phyloP scores from a whole-genome alignment of 2,113 vertebrate species.

The Paralichthys olivaceus region DNA sequence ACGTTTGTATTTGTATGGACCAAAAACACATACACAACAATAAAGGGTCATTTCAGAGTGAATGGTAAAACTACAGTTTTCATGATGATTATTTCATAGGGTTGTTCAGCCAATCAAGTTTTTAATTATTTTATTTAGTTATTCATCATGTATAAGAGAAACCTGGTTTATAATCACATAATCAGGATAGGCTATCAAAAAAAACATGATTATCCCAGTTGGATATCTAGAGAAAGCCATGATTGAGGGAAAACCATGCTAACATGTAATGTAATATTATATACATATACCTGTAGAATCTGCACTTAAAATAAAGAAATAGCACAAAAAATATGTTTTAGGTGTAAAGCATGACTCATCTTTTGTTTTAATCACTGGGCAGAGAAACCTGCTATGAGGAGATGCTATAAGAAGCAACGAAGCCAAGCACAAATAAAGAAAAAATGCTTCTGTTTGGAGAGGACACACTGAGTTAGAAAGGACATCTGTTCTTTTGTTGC shows the following conservation, averaged over 20 bases:
- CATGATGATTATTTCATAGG: too few relatives aligned
- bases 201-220: neutral
- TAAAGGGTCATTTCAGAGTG: too few relatives aligned
- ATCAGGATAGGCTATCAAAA: neutral
- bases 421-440: constrained; percentile 25
- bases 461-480: constrained; percentile 47
- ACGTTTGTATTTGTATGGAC: neutral
- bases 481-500: constrained; percentile 75
- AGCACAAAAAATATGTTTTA: neutral
- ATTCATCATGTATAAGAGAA: neutral
- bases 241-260: too few relatives aligned
- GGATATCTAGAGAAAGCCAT: too few relatives aligned
- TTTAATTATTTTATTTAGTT: neutral
- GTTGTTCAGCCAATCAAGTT: too few relatives aligned
- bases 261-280: too few relatives aligned
- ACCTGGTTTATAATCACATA: neutral
- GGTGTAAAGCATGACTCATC: neutral
- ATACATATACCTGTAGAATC: neutral
- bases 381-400: neutral
- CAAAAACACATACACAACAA: neutral
- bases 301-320: neutral
- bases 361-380: neutral
- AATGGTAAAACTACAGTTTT: too few relatives aligned
- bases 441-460: constrained; percentile 27
- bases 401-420: constrained; percentile 11